A percentile compares a stretch with the other conserved stretches of the same genome.
These are phyloP conservation scores for Hydrochoerus hydrochaeris DNA, from an alignment of 2,113 vertebrate species.

Conservation along the genomic window DNA sequence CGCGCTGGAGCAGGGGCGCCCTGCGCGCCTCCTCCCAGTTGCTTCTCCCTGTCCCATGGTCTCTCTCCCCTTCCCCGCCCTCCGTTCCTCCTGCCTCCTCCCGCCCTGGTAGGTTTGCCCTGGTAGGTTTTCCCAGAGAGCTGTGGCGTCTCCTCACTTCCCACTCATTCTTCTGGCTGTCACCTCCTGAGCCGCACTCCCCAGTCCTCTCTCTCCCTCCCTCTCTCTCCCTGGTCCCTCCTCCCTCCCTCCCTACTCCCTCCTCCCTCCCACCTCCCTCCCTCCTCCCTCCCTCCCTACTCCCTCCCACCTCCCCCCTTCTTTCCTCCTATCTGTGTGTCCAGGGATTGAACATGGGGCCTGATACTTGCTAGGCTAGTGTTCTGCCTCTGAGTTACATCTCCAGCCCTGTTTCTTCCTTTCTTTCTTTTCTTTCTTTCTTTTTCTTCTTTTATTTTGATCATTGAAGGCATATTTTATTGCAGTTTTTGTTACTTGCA, in stretches of 20 bases:
- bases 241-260: too few species aligned
- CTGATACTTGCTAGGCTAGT: background rate
- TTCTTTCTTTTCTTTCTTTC: background rate
- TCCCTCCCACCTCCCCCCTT: too few species aligned
- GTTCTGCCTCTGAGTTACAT: background rate
- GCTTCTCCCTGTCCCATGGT: accelerated
- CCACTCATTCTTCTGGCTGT: background rate
- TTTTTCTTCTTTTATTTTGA: background rate
- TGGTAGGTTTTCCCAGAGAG: background rate
- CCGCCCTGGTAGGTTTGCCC: background rate
- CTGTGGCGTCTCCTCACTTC: background rate
- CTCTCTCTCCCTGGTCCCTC: background rate
- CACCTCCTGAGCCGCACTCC: background rate
- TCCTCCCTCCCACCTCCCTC: too few species aligned
- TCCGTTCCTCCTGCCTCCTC: background rate
- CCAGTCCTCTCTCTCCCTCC: background rate
- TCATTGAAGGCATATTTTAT: background rate
- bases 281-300: too few species aligned
- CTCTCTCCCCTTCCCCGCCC: accelerated
- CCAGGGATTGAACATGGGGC: background rate
- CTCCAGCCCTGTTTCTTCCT: background rate
- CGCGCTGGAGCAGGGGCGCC: too few species aligned
- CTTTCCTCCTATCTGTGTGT: background rate
- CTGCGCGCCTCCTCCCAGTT: background rate
- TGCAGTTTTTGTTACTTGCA: background rate